Conservation (phyloP, 2,888 invertebrate genomes). For the Oscheius sp. region DNA sequence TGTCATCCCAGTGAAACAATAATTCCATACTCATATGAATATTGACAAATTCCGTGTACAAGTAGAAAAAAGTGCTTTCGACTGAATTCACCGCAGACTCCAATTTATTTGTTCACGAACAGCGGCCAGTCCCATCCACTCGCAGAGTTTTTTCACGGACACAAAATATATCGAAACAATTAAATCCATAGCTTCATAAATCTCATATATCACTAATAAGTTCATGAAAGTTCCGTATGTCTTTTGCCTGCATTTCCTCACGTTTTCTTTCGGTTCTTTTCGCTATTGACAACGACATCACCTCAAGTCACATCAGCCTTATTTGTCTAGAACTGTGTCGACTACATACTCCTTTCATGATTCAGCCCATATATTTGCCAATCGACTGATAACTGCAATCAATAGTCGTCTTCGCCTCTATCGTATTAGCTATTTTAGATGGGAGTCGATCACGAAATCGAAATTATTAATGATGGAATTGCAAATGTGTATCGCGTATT, state of each 20-base stretch:
- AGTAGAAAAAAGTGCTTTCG: conserved; percentile 2
- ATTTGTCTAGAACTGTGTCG: conserved; percentile 11
- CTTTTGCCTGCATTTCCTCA: too few relatives aligned
- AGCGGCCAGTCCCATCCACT: conserved; percentile 25
- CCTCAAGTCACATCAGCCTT: not conserved
- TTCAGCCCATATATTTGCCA: conserved; percentile 28
- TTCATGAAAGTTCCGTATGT: too few relatives aligned
- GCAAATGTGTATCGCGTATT: conserved; percentile 10
- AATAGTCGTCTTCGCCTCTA: conserved; percentile 17
- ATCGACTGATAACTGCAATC: conserved; percentile 28
- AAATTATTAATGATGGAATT: conserved; percentile 13
- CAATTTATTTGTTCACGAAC: conserved; percentile 29
- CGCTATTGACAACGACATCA: not conserved
- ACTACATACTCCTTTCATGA: conserved; percentile 19
- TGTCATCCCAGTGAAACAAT: not conserved
- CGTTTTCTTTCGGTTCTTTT: not conserved
- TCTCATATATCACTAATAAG: not conserved
- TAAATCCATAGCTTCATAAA: not conserved
- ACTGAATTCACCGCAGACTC: conserved; percentile 17
- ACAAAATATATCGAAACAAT: conserved; percentile 25
- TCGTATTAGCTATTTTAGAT: too few relatives aligned
- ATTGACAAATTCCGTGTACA: too few relatives aligned
- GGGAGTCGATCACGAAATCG: conserved; percentile 27
- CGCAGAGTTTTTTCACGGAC: conserved; percentile 26
- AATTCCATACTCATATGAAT: too few relatives aligned